Percentiles rank a stretch among this genome's conserved stretches.
These are phyloP conservation scores for Stegophylla sp. DNA, from an alignment of 2,888 invertebrate genomes.

Conservation along the genomic window DNA sequence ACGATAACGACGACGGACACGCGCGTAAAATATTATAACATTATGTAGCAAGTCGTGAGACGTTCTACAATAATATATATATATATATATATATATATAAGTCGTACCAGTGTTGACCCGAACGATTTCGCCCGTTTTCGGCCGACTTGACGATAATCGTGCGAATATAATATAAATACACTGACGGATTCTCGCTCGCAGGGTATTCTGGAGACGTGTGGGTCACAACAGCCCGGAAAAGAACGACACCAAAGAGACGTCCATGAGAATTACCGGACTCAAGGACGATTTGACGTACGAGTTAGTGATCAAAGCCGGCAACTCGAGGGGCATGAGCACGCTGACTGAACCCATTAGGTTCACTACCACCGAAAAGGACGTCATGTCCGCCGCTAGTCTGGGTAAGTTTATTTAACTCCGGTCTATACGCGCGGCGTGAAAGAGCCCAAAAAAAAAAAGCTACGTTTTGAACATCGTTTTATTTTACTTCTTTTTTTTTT, in stretches of 20 bases:
- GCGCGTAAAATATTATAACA: too few relatives aligned
- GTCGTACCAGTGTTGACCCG: too few relatives aligned
- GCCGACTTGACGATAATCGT: too few relatives aligned
- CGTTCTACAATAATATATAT: too few relatives aligned
- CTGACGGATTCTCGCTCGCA: conserved; percentile 60
- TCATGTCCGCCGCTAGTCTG: conserved; percentile 71
- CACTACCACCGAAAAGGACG: conserved; percentile 77
- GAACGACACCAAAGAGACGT: conserved; percentile 77
- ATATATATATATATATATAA: too few relatives aligned
- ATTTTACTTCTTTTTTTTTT: too few relatives aligned
- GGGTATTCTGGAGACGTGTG: conserved; percentile 80
- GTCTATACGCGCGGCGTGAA: too few relatives aligned
- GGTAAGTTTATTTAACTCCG: conserved; percentile 62
- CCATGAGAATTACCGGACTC: conserved; percentile 74
- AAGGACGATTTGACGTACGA: conserved; percentile 79
- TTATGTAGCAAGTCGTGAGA: too few relatives aligned
- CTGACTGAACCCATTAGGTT: conserved; percentile 78
- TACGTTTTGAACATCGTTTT: too few relatives aligned
- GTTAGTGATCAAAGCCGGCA: conserved; percentile 82
- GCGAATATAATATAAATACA: too few relatives aligned
- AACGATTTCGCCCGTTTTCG: too few relatives aligned
- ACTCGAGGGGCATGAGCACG: conserved; percentile 78
- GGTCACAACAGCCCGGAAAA: conserved; percentile 71
- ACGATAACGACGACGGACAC: too few relatives aligned
- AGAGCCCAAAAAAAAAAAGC: not conserved